Evolutionary conservation across 1,140 invertebrate genomes (phyloP).

Genomic region (Ganaspis sp.): DNA sequence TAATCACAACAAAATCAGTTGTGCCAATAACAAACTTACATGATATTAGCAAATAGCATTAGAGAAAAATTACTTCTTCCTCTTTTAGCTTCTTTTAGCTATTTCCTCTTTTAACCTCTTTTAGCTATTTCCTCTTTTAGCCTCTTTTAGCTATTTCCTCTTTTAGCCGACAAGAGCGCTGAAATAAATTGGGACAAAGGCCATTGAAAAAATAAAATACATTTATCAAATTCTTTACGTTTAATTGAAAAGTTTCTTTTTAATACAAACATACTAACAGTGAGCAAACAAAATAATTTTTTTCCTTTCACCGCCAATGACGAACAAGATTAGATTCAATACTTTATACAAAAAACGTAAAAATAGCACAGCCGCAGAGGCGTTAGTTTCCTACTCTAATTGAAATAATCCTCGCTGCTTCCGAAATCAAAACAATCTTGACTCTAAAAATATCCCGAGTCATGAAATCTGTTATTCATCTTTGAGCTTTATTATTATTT

Average conservation of each 20-base stretch:
- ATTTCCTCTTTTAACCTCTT: too few species aligned
- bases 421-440: not conserved
- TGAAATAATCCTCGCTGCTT: not conserved
- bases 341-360: constrained; percentile 37
- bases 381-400: constrained; percentile 5
- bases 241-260: constrained; percentile 49
- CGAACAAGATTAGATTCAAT: constrained; percentile 18
- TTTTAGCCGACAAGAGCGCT: constrained; percentile 2
- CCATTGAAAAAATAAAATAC: constrained; percentile 39
- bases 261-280: constrained; percentile 44
- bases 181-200: not conserved
- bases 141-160: constrained; percentile 5
- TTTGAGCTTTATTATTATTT: not conserved
- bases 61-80: constrained; percentile 3
- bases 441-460: not conserved
- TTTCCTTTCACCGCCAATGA: not conserved
- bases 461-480: not conserved
- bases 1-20: constrained; percentile 78
- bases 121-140: too few species aligned
- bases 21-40: constrained; percentile 74
- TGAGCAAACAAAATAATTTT: constrained; percentile 38
- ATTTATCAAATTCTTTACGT: constrained; percentile 46
- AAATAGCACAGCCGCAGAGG: constrained; percentile 35
- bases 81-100: too few species aligned
- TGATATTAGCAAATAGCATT: constrained; percentile 43